Conservation (phyloP, 2,797 vertebrate genomes). For the Pseudochirops cupreus region DNA sequence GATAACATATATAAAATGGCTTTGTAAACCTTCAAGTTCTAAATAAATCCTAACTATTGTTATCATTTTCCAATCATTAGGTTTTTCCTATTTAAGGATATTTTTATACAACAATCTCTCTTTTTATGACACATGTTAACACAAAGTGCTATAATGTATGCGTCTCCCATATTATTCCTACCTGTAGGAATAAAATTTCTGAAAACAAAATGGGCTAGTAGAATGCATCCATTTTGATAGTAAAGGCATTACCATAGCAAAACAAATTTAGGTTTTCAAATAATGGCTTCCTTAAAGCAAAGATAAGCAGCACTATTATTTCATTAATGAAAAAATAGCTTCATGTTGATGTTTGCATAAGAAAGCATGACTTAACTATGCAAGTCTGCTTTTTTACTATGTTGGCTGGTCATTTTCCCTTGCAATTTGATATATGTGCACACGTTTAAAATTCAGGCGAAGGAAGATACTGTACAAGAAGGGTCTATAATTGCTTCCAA, state of each 20-base stretch:
- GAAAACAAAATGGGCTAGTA: slow-evolving; percentile 59
- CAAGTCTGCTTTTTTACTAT: slow-evolving; percentile 75
- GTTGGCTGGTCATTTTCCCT: slow-evolving; percentile 72
- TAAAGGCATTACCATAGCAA: not conserved
- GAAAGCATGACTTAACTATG: slow-evolving; percentile 66
- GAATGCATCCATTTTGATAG: slow-evolving; percentile 42
- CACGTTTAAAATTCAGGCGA: slow-evolving; percentile 54
- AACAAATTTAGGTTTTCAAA: slow-evolving; percentile 67
- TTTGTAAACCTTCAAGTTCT: not conserved
- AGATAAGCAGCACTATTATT: slow-evolving; percentile 55
- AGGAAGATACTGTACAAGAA: slow-evolving; percentile 66
- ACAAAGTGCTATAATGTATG: slow-evolving; percentile 4
- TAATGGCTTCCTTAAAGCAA: slow-evolving; percentile 55
- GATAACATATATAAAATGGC: not conserved
- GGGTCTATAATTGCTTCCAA: slow-evolving; percentile 72
- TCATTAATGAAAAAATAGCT: slow-evolving; percentile 58
- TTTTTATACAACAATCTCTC: not conserved
- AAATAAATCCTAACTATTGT: not conserved
- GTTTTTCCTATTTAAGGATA: not conserved
- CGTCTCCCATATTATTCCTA: slow-evolving; percentile 61
- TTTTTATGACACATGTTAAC: slow-evolving; percentile 73
- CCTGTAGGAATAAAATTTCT: slow-evolving; percentile 59
- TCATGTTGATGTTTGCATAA: slow-evolving; percentile 65
- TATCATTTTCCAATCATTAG: not conserved
- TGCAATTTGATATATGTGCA: slow-evolving; percentile 77